Evolutionary conservation across 2,797 vertebrate genomes (phyloP).

Genomic region (Eremophila alpestris): DNA sequence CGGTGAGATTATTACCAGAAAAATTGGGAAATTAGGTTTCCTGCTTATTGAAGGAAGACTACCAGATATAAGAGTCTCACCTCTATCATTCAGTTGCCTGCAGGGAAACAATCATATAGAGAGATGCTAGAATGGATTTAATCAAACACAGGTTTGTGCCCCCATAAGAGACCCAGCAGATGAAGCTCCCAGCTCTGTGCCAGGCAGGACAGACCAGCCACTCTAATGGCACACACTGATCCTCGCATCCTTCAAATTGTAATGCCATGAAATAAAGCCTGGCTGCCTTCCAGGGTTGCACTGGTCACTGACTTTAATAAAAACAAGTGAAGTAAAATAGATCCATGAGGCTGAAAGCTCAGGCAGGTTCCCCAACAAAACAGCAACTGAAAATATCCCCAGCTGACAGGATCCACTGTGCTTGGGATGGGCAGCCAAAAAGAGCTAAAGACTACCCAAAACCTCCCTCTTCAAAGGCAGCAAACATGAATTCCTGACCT

Average conservation of each 20-base stretch:
- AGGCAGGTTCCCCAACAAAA: neutral
- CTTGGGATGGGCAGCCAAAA: neutral
- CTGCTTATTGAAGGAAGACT: neutral
- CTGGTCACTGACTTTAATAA: constrained; percentile 11
- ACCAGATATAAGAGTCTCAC: neutral
- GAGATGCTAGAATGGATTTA: neutral
- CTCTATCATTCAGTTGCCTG: neutral
- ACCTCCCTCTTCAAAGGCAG: neutral
- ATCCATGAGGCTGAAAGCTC: neutral
- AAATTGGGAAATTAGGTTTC: neutral
- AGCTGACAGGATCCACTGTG: neutral
- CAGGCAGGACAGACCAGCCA: neutral
- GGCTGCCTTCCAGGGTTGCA: neutral
- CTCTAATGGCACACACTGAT: neutral
- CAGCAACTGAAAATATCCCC: neutral
- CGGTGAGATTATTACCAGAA: neutral
- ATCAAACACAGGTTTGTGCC: neutral
- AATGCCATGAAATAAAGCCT: neutral
- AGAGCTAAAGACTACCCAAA: neutral
- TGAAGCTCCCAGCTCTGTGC: neutral
- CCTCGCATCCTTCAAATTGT: neutral
- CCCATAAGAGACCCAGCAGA: neutral
- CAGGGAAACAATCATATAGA: neutral
- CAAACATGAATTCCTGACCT: constrained; percentile 28
- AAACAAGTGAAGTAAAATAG: constrained; percentile 6